Conservation (phyloP, 2,888 invertebrate species). For the Caenorhabditis drosophilae region DNA sequence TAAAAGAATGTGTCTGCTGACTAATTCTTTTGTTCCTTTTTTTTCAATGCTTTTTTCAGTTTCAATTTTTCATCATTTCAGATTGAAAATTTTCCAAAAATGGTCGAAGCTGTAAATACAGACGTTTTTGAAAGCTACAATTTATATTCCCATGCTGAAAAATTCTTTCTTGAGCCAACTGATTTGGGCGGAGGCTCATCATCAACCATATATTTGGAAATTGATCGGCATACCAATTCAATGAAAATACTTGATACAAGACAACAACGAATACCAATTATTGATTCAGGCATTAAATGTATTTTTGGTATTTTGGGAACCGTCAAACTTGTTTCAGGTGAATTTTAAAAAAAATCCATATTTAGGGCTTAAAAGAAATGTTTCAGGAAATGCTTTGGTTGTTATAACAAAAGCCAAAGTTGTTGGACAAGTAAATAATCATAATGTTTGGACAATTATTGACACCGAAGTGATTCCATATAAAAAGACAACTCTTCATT, state of each 20-base stretch:
- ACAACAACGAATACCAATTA: conserved; percentile 54
- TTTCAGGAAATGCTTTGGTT: conserved; percentile 60
- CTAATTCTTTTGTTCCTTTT: no score
- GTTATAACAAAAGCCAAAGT: conserved; percentile 58
- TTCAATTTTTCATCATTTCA: no score
- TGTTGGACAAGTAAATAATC: conserved; percentile 61
- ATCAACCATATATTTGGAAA: conserved; percentile 54
- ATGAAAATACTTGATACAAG: conserved; percentile 42
- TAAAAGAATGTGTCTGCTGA: no score
- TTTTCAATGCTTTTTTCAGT: no score
- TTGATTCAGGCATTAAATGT: conserved; percentile 56
- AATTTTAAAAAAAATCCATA: no score
- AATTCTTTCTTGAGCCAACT: conserved; percentile 63
- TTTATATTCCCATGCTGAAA: conserved; percentile 56
- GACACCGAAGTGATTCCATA: conserved; percentile 77
- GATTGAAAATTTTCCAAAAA: no score
- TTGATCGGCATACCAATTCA: conserved; percentile 53
- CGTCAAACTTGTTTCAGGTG: conserved; percentile 64
- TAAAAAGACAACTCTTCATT: conserved; percentile 82
- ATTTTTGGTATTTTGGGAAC: conserved; percentile 66
- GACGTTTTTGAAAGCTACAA: conserved; percentile 55
- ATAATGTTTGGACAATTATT: conserved; percentile 59
- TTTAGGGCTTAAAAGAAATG: no score
- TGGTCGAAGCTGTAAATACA: conserved; percentile 10
- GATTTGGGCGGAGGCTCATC: conserved; percentile 54